Conservation (phyloP, 2,113 vertebrate species). For the Arvicanthis niloticus region DNA sequence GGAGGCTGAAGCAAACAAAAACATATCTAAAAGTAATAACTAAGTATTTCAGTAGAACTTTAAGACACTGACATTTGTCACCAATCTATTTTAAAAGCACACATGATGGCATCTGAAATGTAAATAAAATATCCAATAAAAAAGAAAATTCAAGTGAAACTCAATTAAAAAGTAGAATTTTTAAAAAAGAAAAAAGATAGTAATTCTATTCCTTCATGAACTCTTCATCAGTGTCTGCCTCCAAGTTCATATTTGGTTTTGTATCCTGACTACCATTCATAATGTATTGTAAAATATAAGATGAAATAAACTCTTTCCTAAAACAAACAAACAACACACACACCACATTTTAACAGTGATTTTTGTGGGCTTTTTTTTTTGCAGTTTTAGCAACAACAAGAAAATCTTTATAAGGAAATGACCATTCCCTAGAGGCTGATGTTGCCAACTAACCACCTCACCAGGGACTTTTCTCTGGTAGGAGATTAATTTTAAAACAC, state of each 20-base stretch:
- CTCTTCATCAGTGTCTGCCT: too few species aligned
- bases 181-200: too few species aligned
- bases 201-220: too few species aligned
- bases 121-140: too few species aligned
- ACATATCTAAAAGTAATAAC: slow-evolving; percentile 63
- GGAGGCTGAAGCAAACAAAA: slow-evolving; percentile 57
- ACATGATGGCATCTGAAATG: too few species aligned
- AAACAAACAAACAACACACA: too few species aligned
- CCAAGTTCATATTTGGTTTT: too few species aligned
- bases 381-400: slow-evolving; percentile 4
- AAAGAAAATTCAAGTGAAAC: too few species aligned
- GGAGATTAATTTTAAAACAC: slow-evolving; percentile 27
- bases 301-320: too few species aligned
- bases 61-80: slow-evolving; percentile 65
- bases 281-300: too few species aligned
- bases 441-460: slow-evolving; percentile 58
- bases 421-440: slow-evolving; percentile 48
- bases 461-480: slow-evolving; percentile 33
- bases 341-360: slow-evolving; percentile 35
- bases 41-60: slow-evolving; percentile 67
- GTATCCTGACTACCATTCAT: too few species aligned
- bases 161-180: too few species aligned
- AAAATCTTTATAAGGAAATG: slow-evolving; percentile 60
- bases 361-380: slow-evolving; percentile 56
- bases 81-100: slow-evolving; percentile 56